Conservation (phyloP, 2,888 invertebrate species). For the Dascillus cervinus region DNA sequence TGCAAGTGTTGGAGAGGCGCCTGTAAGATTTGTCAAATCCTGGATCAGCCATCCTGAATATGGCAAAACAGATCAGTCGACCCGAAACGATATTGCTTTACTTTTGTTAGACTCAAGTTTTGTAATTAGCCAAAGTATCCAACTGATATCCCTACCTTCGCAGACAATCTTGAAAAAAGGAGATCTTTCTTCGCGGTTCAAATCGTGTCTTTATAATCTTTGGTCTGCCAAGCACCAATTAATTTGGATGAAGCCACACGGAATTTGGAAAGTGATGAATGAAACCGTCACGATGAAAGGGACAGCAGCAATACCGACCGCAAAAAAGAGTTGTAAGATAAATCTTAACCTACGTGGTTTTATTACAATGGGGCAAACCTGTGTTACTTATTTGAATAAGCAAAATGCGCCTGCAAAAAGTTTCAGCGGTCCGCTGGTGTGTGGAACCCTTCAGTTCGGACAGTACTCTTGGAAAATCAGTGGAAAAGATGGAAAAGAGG, state of each 20-base stretch:
- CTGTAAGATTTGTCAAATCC: slow-evolving; percentile 1
- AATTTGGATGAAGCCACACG: too few species aligned
- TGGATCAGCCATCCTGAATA: slow-evolving; percentile 10
- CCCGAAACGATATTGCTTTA: slow-evolving; percentile 10
- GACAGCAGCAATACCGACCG: neutral
- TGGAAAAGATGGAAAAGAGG: neutral
- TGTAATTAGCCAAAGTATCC: slow-evolving; percentile 1
- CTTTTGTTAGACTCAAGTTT: slow-evolving; percentile 7
- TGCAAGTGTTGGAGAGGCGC: neutral
- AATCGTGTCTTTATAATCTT: slow-evolving; percentile 4
- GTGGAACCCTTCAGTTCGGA: slow-evolving; percentile 8
- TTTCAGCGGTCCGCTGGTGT: slow-evolving; percentile 10
- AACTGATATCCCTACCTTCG: slow-evolving; percentile 5
- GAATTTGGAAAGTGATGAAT: too few species aligned
- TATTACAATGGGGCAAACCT: slow-evolving; percentile 10
- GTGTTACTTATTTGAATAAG: slow-evolving; percentile 1
- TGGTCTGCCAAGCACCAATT: too few species aligned
- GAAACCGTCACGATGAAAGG: neutral
- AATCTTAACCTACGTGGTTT: neutral
- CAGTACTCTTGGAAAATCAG: slow-evolving; percentile 8
- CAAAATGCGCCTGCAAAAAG: slow-evolving; percentile 1
- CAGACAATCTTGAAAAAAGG: slow-evolving; percentile 1
- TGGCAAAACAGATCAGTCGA: neutral
- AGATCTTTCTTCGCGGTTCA: neutral
- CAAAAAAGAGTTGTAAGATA: slow-evolving; percentile 1